Evolutionary conservation across 2,888 invertebrate species (phyloP).

Genomic region (Hydropsyche betteni): DNA sequence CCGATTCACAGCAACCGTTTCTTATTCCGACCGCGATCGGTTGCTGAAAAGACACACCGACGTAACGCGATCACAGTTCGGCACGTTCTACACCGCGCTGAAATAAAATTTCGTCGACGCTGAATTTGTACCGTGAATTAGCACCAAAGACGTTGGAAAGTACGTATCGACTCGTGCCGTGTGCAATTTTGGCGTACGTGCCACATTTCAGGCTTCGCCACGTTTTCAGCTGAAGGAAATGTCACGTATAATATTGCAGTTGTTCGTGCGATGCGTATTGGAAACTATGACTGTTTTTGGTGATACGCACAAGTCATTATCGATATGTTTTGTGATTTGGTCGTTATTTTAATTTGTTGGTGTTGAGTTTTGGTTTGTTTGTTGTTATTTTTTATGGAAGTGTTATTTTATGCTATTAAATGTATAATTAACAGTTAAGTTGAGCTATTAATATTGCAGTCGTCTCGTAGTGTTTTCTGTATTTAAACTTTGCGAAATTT

Average conservation of each 20-base stretch:
- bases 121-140: not conserved
- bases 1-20: not conserved
- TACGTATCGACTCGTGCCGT: not conserved
- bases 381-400: too few species aligned
- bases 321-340: too few species aligned
- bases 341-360: too few species aligned
- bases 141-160: not conserved
- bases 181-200: not conserved
- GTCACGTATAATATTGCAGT: conserved; percentile 7
- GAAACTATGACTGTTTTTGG: not conserved
- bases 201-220: not conserved
- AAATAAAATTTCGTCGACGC: not conserved
- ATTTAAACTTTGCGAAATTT: too few species aligned
- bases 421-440: too few species aligned
- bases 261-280: not conserved
- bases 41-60: conserved; percentile 11
- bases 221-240: not conserved
- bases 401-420: too few species aligned
- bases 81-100: too few species aligned
- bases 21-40: not conserved
- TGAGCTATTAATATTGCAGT: too few species aligned
- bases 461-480: too few species aligned
- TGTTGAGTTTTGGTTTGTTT: too few species aligned
- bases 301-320: not conserved
- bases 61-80: too few species aligned